Conservation (phyloP, 2,797 vertebrate species). For the Pelodytes ibericus region DNA sequence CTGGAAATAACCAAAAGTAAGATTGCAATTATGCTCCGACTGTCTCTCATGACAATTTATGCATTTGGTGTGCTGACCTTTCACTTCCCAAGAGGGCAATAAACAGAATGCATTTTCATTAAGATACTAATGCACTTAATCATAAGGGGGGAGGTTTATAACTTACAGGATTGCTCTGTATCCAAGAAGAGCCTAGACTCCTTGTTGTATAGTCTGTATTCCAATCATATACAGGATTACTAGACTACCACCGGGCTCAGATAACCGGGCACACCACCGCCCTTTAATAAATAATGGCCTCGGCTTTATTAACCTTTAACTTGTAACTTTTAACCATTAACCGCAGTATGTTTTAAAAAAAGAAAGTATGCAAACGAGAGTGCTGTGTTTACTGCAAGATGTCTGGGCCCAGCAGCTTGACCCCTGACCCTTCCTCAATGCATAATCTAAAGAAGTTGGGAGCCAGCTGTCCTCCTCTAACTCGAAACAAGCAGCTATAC, state of each 20-base stretch:
- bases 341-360: neutral
- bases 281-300: slow-evolving; percentile 43
- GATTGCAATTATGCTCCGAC: slow-evolving; percentile 78
- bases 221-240: slow-evolving; percentile 41
- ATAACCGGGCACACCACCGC: slow-evolving; percentile 30
- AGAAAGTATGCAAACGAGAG: slow-evolving; percentile 39
- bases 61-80: slow-evolving; percentile 77
- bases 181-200: slow-evolving; percentile 65
- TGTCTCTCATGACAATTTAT: slow-evolving; percentile 81
- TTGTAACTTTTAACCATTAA: slow-evolving; percentile 48
- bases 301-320: slow-evolving; percentile 54
- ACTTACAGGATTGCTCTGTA: slow-evolving; percentile 70
- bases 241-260: slow-evolving; percentile 20
- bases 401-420: slow-evolving; percentile 50
- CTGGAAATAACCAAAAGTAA: slow-evolving; percentile 71
- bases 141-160: slow-evolving; percentile 74
- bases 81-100: slow-evolving; percentile 77
- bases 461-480: slow-evolving; percentile 48
- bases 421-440: slow-evolving; percentile 41
- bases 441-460: slow-evolving; percentile 40
- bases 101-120: slow-evolving; percentile 84
- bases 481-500: too few species aligned
- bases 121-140: slow-evolving; percentile 85
- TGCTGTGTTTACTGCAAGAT: slow-evolving; percentile 42
- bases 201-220: slow-evolving; percentile 54